Base-by-base conservation (phyloP, 1,140 invertebrate genomes). In the Musca domestica region DNA sequence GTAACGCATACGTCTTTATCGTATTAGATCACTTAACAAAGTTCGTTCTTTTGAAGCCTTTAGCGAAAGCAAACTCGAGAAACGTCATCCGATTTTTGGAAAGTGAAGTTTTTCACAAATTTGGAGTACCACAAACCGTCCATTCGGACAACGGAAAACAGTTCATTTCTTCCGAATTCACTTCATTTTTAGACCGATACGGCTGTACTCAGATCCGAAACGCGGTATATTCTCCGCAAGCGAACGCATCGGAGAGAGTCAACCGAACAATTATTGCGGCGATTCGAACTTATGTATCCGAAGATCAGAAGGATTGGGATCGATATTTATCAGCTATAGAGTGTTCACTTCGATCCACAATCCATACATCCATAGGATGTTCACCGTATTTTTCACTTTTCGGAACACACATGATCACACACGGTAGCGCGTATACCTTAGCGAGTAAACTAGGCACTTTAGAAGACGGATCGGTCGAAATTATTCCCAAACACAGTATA, bases 61-160 rank as follows among this genome's bases (percentile, higher is more conserved):
- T 51, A 3, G 10, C 48, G 3, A 51, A 51, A 19, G 48, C 48
- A 2, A 20, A 17, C 9, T 19, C 48, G 1, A 56, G 66, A 9
- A 47, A 47, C 1, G 66, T 71, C n/a, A 25, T 56, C 0, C 15
- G 34, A 19, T 72, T 51, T n/a, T 19, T 70, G 14, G 65, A 70
- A 7, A 2, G 56, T 5, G 69, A 72, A 7, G 48, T 51, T 0
- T 51, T 51, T n/a, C n/a, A n/a, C n/a, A n/a, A n/a, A n/a, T n/a
- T n/a, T n/a, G n/a, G n/a, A n/a, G n/a, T n/a, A n/a, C 48, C 48
- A 51, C n/a, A 51, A 19, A 17, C 17, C 17, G 2, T 51, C 0
- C 48, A 51, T 4, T 51, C 48, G 0, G 48, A 51, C 48, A 51
- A 51, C n/a, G 12, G 48, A 9, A 51, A 51, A 51, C 48, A 51